phyloP scores from a whole-genome alignment of 2,888 invertebrate species.

The Hirudinaria manillensis region DNA sequence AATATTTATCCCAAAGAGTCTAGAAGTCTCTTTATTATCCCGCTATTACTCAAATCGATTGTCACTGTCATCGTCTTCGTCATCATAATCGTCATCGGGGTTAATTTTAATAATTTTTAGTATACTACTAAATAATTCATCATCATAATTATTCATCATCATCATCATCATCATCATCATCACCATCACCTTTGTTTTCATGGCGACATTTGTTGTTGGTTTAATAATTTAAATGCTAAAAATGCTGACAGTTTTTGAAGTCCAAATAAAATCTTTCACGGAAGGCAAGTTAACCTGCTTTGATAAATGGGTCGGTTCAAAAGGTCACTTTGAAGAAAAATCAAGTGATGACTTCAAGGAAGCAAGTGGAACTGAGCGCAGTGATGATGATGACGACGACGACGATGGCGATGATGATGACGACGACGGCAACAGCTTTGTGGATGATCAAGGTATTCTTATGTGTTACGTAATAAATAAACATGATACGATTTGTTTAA shows the following conservation, averaged over 20 bases:
- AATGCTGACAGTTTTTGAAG: no score
- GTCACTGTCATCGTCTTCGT: not conserved
- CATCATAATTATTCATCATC: not conserved
- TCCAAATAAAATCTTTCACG: no score
- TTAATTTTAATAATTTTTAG: not conserved
- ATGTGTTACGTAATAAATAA: no score
- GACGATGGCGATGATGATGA: conserved; percentile 15
- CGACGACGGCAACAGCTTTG: not conserved
- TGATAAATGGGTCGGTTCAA: no score
- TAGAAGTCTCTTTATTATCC: no score
- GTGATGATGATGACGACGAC: conserved; percentile 14
- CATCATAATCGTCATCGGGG: not conserved
- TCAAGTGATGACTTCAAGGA: not conserved
- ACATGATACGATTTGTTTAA: no score
- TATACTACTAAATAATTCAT: conserved; percentile 6
- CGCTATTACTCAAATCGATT: not conserved
- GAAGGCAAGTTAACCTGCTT: no score
- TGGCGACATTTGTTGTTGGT: not conserved
- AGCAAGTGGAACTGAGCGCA: not conserved
- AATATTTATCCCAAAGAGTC: no score
- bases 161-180: conserved; percentile 4
- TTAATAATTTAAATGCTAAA: not conserved
- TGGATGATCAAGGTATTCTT: no score
- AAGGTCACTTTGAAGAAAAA: no score
- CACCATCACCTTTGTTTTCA: not conserved